These are phyloP conservation scores for Protobothrops flavoviridis DNA, from an alignment of 2,113 vertebrate genomes.

Conservation along the genomic window DNA sequence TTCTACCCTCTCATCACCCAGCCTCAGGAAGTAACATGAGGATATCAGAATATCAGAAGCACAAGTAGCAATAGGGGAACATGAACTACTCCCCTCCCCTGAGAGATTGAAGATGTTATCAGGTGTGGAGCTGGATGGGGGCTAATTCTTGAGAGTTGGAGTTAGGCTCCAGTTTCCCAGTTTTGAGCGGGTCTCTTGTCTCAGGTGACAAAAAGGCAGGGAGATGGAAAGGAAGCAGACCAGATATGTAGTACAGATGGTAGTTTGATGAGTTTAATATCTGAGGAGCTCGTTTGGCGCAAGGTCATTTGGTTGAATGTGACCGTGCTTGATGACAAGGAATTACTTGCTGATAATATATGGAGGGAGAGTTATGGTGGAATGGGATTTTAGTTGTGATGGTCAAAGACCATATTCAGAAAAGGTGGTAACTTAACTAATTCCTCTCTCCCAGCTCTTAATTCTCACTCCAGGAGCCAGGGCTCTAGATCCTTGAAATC, in stretches of 20 bases:
- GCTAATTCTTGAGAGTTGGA: not conserved
- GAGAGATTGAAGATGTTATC: too few species aligned
- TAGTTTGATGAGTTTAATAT: not conserved
- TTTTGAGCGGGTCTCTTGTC: not conserved
- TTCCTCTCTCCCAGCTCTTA: not conserved
- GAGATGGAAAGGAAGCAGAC: not conserved
- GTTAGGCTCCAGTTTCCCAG: not conserved
- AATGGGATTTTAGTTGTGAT: not conserved
- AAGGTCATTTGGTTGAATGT: not conserved
- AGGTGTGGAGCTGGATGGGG: not conserved
- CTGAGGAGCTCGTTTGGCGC: not conserved
- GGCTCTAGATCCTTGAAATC: not conserved
- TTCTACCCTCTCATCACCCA: not conserved
- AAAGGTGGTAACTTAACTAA: not conserved
- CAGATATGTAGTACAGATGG: not conserved
- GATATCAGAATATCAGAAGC: not conserved
- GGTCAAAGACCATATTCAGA: not conserved
- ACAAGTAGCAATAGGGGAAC: not conserved
- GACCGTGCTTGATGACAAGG: not conserved
- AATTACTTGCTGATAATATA: not conserved
- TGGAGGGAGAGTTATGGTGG: not conserved
- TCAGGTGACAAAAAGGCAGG: not conserved
- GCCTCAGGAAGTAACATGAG: not conserved
- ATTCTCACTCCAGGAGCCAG: not conserved
- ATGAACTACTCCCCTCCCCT: not conserved